Base-by-base conservation (phyloP, 2,113 vertebrate genomes). In the Trichomycterus rosablanca region DNA sequence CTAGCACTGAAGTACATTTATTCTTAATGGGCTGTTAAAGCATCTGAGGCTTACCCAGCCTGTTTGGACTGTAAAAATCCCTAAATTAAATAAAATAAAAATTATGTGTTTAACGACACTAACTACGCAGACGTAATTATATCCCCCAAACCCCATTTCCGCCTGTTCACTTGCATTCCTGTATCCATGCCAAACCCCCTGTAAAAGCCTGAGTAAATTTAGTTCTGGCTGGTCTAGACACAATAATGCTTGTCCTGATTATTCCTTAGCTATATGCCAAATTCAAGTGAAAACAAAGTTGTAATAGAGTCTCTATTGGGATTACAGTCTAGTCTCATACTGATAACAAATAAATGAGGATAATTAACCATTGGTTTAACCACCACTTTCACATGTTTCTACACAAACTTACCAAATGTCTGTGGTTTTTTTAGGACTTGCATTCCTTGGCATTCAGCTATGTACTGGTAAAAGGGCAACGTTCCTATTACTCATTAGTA, bases 151-250 rank as follows among this genome's bases (percentile, higher is more conserved):
- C 67, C 79, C 70, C 19, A 68, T 78, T 82, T 84, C 77, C 83
- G 84, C 83, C 78, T 84, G 83, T 68, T 72, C 72, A 51, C 67
- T 57, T 61, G 63, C 82, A 79, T 81, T 81, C 73, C 60, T 78
- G 74, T 35, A 58, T 43, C 4, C 19, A 54, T 67, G 80, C 84
- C 79, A 85, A 77, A 70, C 68, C 59, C n/a, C 59, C 74, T 78
- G 71, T 71, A 77, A 80, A 78, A n/a, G 26, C 50, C 57, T 64
- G 63, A 66, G 74, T 68, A 43, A 74, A 67, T 46, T 66, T 34
- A 59, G 43, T 63, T 62, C 74, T 32, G 40, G 48, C 40, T 9
- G 67, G 52, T 66, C 68, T 39, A 78, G 80, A 81, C 69, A 7
- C 73, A 71, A 60, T 75, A 82, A 83, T 73, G 75, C 68, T 67